Base-by-base conservation (phyloP, 2,888 invertebrate species). In the Hedychridium roseum region DNA sequence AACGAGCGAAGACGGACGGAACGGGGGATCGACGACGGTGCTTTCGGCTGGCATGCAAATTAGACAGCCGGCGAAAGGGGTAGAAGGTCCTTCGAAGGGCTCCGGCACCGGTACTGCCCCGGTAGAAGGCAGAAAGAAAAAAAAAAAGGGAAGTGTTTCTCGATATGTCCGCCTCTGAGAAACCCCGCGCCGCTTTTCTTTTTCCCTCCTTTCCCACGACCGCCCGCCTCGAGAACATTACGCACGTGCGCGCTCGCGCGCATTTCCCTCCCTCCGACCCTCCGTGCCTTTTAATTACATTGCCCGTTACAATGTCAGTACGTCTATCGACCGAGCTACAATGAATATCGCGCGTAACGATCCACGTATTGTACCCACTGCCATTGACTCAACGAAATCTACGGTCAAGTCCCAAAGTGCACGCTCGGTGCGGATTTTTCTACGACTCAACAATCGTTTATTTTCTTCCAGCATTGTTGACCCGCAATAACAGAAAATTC, bases 121-220 rank as follows among this genome's bases (percentile, higher is more conserved):
- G 5, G 23, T 6, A 23, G 23, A 23, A 23, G 23, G 23, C 5
- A 23, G 9, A 9, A 23, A 23, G 28, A 32, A 26, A 20, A 20
- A 32, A 11, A 38, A 27, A 35, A 39, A 44, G 48, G 35, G 48
- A 47, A 52, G 39, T 47, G 47, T 50, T 60, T 37, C 50, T 50
- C 61, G 57, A 60, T 63, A 63, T n/a, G n/a, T 63, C 57, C 63
- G 63, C 57, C 54, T 54, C 57, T 55, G 57, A 57, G 60, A 55
- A 63, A 63, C 49, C 50, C 45, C 30, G 3, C 9, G n/a, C 39
- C 38, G 14, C 32, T 28, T 36, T 43, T 26, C 41, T 30, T 34
- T 43, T 48, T 50, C 38, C 30, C 38, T 23, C 31, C 47, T 60
- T 64, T 64, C 63, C 61, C 63, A 64, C 63, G 64, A 61, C 54